Base-by-base conservation (phyloP, 2,888 invertebrate genomes). In the Lomographa bimaculata region DNA sequence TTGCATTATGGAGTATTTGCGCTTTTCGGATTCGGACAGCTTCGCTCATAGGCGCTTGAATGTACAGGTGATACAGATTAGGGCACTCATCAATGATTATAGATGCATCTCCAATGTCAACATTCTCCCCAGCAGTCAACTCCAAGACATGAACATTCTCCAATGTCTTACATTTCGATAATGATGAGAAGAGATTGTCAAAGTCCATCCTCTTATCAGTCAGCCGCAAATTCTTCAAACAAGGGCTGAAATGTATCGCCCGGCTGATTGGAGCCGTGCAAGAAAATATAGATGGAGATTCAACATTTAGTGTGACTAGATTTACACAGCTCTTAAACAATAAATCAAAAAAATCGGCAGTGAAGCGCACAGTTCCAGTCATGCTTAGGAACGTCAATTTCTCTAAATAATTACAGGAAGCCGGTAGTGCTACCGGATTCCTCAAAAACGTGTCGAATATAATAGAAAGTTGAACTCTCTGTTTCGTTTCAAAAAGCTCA, bases 361-460 rank as follows among this genome's bases (percentile, higher is more conserved):
- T 65, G 30, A 71, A 79, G 3, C 56, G 51, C 17, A 74, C 62
- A 37, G 46, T 27, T n/a, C 78, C 79, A 44, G 35, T 56, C 48
- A 86, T 57, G 60, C 68, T 76, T 44, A 87, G 60, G 59, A 64
- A 78, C 26, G 80, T 83, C 26, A 87, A 37, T 60, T 83, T 84
- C 19, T 54, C 64, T 40, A 84, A 71, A 60, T 72, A 85, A 28
- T 60, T 48, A 44, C 51, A 59, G 7, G 46, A 44, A 14, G 57
- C 6, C 16, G 68, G 53, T n/a, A 85, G 45, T 7, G 67, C 48
- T 2, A 78, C 55, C 12, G 71, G 56, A 40, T 55, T 54, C 25
- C 47, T 60, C 21, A 66, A 36, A 16, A 48, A 45, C 19, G 53
- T 44, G 16, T 57, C 50, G 54, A 78, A 80, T 25, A 54, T 20